Evolutionary conservation across 2,113 vertebrate species (phyloP).

Genomic region (Nanger granti): DNA sequence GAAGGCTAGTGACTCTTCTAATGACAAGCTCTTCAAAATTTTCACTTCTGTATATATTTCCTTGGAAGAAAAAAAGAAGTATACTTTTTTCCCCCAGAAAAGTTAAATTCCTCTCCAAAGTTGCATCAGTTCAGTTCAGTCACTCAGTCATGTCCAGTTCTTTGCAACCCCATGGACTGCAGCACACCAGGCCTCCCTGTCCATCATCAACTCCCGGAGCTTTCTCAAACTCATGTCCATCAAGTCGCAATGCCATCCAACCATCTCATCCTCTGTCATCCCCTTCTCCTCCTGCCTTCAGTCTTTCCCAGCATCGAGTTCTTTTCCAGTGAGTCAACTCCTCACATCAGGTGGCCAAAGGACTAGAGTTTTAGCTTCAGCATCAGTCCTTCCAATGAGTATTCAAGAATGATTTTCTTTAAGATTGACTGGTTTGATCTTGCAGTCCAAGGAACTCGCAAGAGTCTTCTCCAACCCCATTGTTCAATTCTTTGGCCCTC

Average conservation of each 20-base stretch:
- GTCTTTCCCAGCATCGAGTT: neutral
- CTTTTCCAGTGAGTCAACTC: neutral
- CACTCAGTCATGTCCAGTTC: neutral
- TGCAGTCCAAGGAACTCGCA: no score
- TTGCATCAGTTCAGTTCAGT: neutral
- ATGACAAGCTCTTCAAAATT: neutral
- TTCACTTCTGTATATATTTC: neutral
- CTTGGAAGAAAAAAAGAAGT: neutral
- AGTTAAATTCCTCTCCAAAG: neutral
- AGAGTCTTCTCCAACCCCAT: no score
- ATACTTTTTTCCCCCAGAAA: neutral
- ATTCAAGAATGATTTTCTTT: no score
- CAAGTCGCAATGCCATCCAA: neutral
- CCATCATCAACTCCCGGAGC: neutral
- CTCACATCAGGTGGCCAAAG: neutral
- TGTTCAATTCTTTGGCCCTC: no score
- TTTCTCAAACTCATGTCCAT: neutral
- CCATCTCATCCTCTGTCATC: neutral
- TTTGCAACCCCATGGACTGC: neutral
- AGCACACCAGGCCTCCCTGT: neutral
- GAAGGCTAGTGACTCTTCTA: neutral
- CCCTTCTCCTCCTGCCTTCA: neutral
- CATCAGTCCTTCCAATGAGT: neutral
- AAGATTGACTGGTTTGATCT: no score
- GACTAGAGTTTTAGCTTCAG: neutral